Base-by-base conservation (phyloP, 2,797 vertebrate genomes). In the Bufotes viridis region DNA sequence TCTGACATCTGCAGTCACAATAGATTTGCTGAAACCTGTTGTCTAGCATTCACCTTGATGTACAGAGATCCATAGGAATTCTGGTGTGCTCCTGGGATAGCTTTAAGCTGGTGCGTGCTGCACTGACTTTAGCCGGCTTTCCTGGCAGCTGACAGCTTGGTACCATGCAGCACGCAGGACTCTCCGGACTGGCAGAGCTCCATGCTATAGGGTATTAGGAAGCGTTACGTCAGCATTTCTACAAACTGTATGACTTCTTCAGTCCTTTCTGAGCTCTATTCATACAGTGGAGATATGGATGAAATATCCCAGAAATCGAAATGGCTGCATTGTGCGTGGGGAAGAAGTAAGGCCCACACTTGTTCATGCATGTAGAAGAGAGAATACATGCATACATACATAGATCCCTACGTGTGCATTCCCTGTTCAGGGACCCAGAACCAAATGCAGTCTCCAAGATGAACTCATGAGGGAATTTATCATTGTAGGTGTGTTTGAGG, bases 111-210 rank as follows among this genome's bases (percentile, higher is more conserved):
- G 3, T 86, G 12, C 84, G 63, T 86, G 76, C 78, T 86, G 84
- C n/a, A 24, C n/a, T 86, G 84, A 86, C 84, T 86, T 86, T 86
- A 86, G 60, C n/a, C 60, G 60, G 84, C 84, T 65, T 85, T 85
- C 49, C 83, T 78, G 34, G 22, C 83, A 78, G 57, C 84, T 85
- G 74, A 85, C 61, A 18, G 53, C 74, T 78, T 18, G 63, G 84
- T 85, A 85, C 84, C 84, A 85, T 53, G 84, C 58, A 24, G 83
- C 34, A 76, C 83, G 15, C 29, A 49, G 82, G 53, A 15, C 20
- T 42, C 42, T 69, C 9, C 49, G 24, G 10, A 24, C 60, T 26
- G 15, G 60, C 42, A 53, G 6, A 67, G 42, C 80, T 63, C n/a
- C n/a, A 24, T 82, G 42, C 80, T 82, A 84, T 74, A 74, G 55